phyloP scores from a whole-genome alignment of 2,113 vertebrate species.

The Nycticorax nycticorax region DNA sequence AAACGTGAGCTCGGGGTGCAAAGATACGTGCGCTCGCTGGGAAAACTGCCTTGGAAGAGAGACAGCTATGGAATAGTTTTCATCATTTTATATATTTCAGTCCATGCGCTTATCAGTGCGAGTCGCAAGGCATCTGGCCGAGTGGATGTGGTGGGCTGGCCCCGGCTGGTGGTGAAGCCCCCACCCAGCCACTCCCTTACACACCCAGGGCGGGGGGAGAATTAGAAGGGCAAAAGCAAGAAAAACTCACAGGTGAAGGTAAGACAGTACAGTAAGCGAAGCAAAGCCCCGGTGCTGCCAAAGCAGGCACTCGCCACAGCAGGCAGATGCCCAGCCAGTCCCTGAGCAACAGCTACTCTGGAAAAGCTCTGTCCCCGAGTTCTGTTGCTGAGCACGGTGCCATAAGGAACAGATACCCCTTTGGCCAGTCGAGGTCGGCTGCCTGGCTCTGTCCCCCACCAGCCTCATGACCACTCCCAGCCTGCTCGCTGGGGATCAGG shows the following conservation, averaged over 20 bases:
- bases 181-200: neutral
- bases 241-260: neutral
- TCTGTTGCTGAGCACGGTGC: neutral
- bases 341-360: neutral
- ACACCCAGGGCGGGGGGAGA: fast-evolving
- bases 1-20: fast-evolving
- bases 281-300: neutral
- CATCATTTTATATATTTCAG: fast-evolving
- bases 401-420: too few relatives aligned
- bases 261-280: neutral
- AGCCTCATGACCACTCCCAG: neutral
- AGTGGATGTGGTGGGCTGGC: neutral
- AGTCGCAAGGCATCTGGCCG: neutral
- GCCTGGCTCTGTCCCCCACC: neutral
- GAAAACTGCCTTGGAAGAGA: neutral
- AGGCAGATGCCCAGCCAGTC: neutral
- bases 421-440: neutral
- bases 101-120: neutral
- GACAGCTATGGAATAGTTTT: neutral
- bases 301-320: neutral
- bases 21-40: neutral
- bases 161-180: fast-evolving
- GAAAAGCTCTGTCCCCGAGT: neutral
- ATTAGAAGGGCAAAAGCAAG: too few relatives aligned
- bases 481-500: neutral